Percentiles rank a stretch among this genome's conserved stretches.
These are phyloP conservation scores for Coreoperca whiteheadi DNA, from an alignment of 2,113 vertebrate species.

Conservation along the genomic window DNA sequence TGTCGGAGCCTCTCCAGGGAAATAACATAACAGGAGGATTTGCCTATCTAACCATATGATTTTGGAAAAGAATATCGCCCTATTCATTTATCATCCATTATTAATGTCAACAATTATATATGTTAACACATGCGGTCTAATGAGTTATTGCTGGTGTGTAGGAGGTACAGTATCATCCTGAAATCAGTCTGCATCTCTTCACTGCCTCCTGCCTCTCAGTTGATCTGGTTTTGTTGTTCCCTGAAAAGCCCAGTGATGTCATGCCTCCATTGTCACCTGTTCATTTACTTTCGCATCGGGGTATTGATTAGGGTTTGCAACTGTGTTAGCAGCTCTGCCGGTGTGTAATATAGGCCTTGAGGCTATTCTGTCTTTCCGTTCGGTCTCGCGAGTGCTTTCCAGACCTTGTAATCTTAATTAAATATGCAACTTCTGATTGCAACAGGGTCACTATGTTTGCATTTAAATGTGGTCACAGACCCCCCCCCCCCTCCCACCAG, in stretches of 20 bases:
- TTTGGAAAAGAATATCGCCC: neutral
- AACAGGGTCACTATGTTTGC: conserved; percentile 91
- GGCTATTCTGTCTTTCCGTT: conserved; percentile 86
- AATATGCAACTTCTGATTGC: conserved; percentile 96
- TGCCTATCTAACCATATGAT: neutral
- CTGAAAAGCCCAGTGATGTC: conserved; percentile 90
- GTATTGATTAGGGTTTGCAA: conserved; percentile 88
- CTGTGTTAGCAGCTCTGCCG: conserved; percentile 91
- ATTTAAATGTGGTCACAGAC: conserved; percentile 91
- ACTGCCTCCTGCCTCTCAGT: conserved; percentile 60
- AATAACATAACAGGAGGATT: conserved; percentile 37
- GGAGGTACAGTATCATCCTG: conserved; percentile 14
- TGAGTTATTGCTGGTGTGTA: conserved; percentile 4
- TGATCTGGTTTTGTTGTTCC: conserved; percentile 79
- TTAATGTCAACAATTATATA: conserved; percentile 42
- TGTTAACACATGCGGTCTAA: conserved; percentile 48
- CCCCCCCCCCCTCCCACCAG: conserved; percentile 66
- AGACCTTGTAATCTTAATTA: conserved; percentile 96
- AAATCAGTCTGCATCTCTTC: conserved; percentile 15
- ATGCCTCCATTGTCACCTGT: conserved; percentile 91
- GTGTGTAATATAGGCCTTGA: conserved; percentile 92
- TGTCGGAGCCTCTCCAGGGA: conserved; percentile 13
- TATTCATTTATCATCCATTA: conserved; percentile 34
- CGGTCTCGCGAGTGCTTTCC: conserved; percentile 90
- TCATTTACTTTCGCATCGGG: conserved; percentile 82